A percentile compares a stretch with the other conserved stretches of the same genome.
phyloP scores from a whole-genome alignment of 2,888 invertebrate species.

The Ceraclea dissimilis region DNA sequence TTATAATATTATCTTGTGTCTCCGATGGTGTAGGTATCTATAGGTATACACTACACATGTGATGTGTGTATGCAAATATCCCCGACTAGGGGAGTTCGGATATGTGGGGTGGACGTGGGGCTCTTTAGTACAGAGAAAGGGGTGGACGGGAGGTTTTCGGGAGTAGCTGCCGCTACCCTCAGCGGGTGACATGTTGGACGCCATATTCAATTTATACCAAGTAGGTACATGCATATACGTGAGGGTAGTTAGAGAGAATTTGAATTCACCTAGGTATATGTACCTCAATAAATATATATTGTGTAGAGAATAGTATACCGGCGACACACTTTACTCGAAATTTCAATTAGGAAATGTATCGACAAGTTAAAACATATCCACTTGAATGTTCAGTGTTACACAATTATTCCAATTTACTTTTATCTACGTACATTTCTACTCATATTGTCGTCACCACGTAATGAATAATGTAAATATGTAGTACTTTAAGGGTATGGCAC shows the following conservation, averaged over 20 bases:
- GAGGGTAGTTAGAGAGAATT: too few relatives aligned
- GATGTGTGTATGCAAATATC: slow-evolving; percentile 14
- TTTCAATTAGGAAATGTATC: slow-evolving; percentile 5
- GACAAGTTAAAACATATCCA: background rate
- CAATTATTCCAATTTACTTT: too few relatives aligned
- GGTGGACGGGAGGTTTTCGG: slow-evolving; percentile 8
- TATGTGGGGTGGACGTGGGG: background rate
- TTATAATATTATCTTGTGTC: background rate
- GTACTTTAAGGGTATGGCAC: too few relatives aligned
- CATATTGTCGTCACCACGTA: too few relatives aligned
- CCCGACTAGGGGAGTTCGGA: slow-evolving; percentile 10
- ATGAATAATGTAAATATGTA: too few relatives aligned
- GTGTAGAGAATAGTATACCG: too few relatives aligned
- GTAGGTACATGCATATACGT: background rate
- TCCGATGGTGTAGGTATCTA: background rate
- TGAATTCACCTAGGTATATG: too few relatives aligned
- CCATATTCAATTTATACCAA: slow-evolving; percentile 15
- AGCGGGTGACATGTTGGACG: slow-evolving; percentile 14
- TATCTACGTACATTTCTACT: too few relatives aligned
- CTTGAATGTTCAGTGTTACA: too few relatives aligned
- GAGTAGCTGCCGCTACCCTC: background rate
- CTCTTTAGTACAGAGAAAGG: background rate
- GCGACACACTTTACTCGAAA: background rate
- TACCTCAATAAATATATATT: too few relatives aligned
- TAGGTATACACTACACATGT: background rate